A percentile compares a stretch with the other conserved stretches of the same genome.
Evolutionary conservation across 2,888 invertebrate genomes (phyloP).

Genomic region (Ptilodon capucinus): DNA sequence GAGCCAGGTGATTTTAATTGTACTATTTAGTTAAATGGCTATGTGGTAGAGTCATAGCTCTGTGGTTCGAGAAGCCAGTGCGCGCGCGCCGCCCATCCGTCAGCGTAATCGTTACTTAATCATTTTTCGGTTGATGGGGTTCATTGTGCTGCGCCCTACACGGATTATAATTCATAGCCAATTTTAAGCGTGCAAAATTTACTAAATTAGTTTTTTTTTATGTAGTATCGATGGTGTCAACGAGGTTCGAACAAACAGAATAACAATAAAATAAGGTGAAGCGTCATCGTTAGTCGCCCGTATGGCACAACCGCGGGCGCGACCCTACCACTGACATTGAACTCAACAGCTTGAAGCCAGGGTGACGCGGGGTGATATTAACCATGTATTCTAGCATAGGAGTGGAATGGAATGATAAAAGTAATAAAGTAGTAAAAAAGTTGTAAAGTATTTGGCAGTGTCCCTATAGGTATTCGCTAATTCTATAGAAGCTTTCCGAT

Average conservation of each 20-base stretch:
- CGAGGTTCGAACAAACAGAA: slow-evolving; percentile 15
- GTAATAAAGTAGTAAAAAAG: too few relatives aligned
- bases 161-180: slow-evolving; percentile 71
- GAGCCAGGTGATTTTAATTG: not conserved
- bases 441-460: too few relatives aligned
- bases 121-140: slow-evolving; percentile 81
- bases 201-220: slow-evolving; percentile 42
- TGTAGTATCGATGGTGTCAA: slow-evolving; percentile 39
- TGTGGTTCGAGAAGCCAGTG: slow-evolving; percentile 72
- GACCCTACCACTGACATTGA: slow-evolving; percentile 75
- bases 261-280: slow-evolving; percentile 4
- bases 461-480: too few relatives aligned
- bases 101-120: slow-evolving; percentile 81
- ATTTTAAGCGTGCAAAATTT: slow-evolving; percentile 65
- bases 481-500: too few relatives aligned
- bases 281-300: slow-evolving; percentile 40
- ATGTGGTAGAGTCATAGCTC: slow-evolving; percentile 38
- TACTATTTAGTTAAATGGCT: not conserved
- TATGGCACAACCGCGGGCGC: slow-evolving; percentile 53
- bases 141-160: slow-evolving; percentile 68
- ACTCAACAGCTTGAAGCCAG: slow-evolving; percentile 48
- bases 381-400: not conserved
- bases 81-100: slow-evolving; percentile 74
- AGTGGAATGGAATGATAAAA: not conserved
- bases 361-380: slow-evolving; percentile 25